Conservation (phyloP, 2,888 invertebrate genomes). For the Sphaerophoria rueppellii region DNA sequence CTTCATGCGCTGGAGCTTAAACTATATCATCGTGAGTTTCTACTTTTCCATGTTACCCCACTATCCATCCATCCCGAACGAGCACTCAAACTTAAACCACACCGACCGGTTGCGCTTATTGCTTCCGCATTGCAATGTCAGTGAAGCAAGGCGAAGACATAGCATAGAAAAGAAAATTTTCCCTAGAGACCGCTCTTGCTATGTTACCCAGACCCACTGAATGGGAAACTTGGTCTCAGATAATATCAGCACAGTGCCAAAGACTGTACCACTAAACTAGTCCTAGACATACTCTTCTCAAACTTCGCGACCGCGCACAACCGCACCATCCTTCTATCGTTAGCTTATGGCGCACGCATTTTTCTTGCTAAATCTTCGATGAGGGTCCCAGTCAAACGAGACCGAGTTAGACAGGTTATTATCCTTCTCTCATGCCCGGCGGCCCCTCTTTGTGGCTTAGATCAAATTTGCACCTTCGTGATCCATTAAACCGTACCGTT, state of each 20-base stretch:
- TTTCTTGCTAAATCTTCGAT: conserved; percentile 22
- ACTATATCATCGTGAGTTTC: conserved; percentile 23
- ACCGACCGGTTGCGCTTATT: conserved; percentile 49
- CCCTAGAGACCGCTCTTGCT: conserved; percentile 41
- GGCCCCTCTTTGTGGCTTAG: not conserved
- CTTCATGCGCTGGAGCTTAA: conserved; percentile 16
- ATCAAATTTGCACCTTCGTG: conserved; percentile 47
- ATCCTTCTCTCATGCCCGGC: not conserved
- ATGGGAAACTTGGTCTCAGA: conserved; percentile 45
- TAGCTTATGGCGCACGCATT: conserved; percentile 16
- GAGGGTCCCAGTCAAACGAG: conserved; percentile 11
- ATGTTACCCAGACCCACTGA: conserved; percentile 69
- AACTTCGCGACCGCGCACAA: not conserved
- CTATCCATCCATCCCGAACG: not conserved
- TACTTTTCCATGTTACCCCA: conserved; percentile 16
- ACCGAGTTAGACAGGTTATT: conserved; percentile 22
- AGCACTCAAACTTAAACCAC: conserved; percentile 7
- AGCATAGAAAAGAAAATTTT: conserved; percentile 72
- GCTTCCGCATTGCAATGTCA: conserved; percentile 73
- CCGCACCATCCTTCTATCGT: not conserved
- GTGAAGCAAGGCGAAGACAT: conserved; percentile 66
- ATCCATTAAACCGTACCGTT: conserved; percentile 43
- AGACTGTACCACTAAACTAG: conserved; percentile 50
- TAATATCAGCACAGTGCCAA: conserved; percentile 2
- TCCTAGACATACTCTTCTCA: conserved; percentile 33